phyloP scores from a whole-genome alignment of 2,888 invertebrate species.

The Empis stercorea region DNA sequence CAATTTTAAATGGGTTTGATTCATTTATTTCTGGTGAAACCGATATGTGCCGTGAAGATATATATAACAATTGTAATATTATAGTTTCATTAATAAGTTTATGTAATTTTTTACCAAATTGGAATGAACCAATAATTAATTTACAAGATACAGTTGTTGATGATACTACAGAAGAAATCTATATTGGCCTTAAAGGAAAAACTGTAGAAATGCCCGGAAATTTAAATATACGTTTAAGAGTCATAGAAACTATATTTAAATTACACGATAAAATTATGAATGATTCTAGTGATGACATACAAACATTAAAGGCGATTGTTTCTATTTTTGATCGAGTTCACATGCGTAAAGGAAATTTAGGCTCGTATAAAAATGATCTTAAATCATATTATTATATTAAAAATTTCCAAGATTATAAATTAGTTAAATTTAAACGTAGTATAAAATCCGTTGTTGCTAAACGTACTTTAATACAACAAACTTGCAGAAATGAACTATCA shows the following conservation, averaged over 20 bases:
- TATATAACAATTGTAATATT: conserved; percentile 37
- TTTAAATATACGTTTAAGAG: conserved; percentile 50
- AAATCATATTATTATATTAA: conserved; percentile 53
- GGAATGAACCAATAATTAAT: conserved; percentile 44
- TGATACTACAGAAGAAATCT: conserved; percentile 28
- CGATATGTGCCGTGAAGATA: conserved; percentile 48
- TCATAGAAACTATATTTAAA: conserved; percentile 46
- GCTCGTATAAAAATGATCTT: conserved; percentile 45
- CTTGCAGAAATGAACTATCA: conserved; percentile 12
- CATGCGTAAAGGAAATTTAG: conserved; percentile 9
- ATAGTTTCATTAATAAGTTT: conserved; percentile 57
- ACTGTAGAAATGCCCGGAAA: conserved; percentile 48
- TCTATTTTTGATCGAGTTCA: conserved; percentile 32
- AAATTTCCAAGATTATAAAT: conserved; percentile 47
- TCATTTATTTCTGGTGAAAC: conserved; percentile 42
- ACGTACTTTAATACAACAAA: conserved; percentile 33
- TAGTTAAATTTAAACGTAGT: conserved; percentile 47
- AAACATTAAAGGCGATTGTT: conserved; percentile 47
- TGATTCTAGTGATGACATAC: conserved; percentile 65
- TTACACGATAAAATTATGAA: conserved; percentile 52
- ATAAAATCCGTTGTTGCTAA: conserved; percentile 52
- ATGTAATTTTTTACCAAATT: conserved; percentile 51
- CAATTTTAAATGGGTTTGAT: conserved; percentile 47
- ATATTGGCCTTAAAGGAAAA: conserved; percentile 35
- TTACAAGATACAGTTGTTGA: conserved; percentile 11